phyloP scores from a whole-genome alignment of 2,797 vertebrate genomes.

The Cryptoblepharus egeriae region DNA sequence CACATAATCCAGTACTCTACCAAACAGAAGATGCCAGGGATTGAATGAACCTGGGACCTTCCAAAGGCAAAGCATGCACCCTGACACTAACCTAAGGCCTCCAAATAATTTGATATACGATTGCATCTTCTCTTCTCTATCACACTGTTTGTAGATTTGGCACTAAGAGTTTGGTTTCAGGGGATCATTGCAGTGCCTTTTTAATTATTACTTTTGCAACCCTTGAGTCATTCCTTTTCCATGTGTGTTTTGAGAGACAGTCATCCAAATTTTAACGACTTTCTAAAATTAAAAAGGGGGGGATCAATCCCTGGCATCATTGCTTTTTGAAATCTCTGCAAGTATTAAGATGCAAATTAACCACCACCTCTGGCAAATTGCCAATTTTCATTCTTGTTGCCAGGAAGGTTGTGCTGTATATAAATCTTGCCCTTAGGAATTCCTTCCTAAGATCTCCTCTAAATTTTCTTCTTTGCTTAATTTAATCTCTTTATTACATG shows the following conservation, averaged over 20 bases:
- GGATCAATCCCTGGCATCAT: background rate
- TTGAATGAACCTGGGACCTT: too few relatives aligned
- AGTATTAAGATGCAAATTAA: slow-evolving; percentile 49
- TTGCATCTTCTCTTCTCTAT: too few relatives aligned
- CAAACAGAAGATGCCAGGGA: too few relatives aligned
- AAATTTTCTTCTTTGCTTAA: slow-evolving; percentile 42
- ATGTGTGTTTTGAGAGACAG: background rate
- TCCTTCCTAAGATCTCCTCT: slow-evolving; percentile 24
- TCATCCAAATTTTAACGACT: slow-evolving; percentile 12
- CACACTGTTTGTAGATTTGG: background rate
- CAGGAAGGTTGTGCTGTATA: background rate
- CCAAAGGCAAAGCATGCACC: too few relatives aligned
- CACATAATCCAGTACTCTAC: too few relatives aligned
- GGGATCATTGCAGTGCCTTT: slow-evolving; percentile 17
- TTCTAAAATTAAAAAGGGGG: slow-evolving; percentile 18
- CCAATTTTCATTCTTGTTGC: slow-evolving; percentile 23
- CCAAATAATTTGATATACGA: too few relatives aligned
- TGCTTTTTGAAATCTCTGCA: slow-evolving; percentile 41
- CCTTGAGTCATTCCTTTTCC: slow-evolving; percentile 33
- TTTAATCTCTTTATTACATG: slow-evolving; percentile 50
- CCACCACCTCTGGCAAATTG: background rate
- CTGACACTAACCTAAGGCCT: too few relatives aligned
- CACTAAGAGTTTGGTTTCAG: slow-evolving; percentile 25
- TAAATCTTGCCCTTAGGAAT: slow-evolving; percentile 38
- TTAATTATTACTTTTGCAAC: slow-evolving; percentile 49